These are phyloP conservation scores for Cantharis rustica DNA, from an alignment of 2,888 invertebrate species.

Conservation along the genomic window DNA sequence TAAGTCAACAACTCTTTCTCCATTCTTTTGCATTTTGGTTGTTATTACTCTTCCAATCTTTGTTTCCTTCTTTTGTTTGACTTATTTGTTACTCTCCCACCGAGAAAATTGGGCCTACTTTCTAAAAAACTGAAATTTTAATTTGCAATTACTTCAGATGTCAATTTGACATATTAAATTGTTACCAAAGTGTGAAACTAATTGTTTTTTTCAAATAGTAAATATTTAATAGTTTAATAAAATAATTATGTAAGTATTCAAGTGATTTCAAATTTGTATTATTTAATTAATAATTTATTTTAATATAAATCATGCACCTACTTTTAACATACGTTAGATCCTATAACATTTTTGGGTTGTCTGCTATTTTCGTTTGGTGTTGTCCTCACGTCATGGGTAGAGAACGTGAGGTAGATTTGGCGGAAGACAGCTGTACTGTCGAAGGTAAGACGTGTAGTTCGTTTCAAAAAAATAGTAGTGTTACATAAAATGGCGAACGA, in stretches of 20 bases:
- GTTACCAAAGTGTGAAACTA: neutral
- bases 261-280: no score
- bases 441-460: constrained; percentile 1
- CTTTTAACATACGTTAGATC: neutral
- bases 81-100: no score
- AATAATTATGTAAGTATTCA: no score
- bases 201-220: no score
- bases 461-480: neutral
- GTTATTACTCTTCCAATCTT: no score
- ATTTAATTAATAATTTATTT: neutral
- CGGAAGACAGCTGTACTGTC: neutral
- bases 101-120: no score
- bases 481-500: constrained; percentile 51
- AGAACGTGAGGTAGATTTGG: neutral
- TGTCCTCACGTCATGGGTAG: neutral
- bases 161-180: neutral
- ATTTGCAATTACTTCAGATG: constrained; percentile 39
- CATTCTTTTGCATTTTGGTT: no score
- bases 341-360: neutral
- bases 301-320: no score
- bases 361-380: neutral
- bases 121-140: no score
- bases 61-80: no score
- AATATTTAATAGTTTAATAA: no score
- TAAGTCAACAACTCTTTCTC: no score